Evolutionary conservation across 2,797 vertebrate species (phyloP).

Genomic region (Apogon talboti): DNA sequence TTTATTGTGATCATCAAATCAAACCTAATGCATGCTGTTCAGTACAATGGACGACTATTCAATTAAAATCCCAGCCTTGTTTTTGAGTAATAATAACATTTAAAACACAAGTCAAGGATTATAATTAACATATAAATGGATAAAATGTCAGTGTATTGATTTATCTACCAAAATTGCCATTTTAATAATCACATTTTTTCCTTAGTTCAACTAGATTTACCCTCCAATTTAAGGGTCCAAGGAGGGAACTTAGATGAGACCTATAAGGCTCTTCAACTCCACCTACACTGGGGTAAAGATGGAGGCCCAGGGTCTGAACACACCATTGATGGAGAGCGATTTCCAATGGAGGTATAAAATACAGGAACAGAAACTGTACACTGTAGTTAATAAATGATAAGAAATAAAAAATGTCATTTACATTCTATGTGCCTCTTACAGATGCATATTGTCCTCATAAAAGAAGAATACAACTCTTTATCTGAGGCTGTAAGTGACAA

Average conservation of each 20-base stretch:
- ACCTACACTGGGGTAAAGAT: constrained; percentile 87
- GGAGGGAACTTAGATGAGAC: constrained; percentile 71
- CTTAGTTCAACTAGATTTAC: constrained; percentile 81
- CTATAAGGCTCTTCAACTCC: constrained; percentile 86
- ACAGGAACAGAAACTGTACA: not conserved
- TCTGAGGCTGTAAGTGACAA: constrained; percentile 50
- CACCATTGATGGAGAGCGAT: constrained; percentile 84
- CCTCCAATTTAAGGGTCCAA: constrained; percentile 20
- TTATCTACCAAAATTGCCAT: not conserved
- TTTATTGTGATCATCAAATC: too few species aligned
- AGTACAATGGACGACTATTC: too few species aligned
- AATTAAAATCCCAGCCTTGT: too few species aligned
- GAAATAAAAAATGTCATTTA: not conserved
- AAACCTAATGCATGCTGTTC: too few species aligned
- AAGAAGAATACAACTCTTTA: constrained; percentile 61
- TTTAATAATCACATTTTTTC: not conserved
- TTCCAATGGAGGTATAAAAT: constrained; percentile 88
- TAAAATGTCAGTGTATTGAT: not conserved
- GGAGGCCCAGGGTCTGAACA: constrained; percentile 86
- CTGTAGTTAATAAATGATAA: not conserved
- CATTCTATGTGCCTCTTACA: constrained; percentile 31
- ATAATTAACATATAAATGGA: too few species aligned
- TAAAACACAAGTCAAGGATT: too few species aligned
- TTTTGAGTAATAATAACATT: too few species aligned
- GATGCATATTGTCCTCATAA: constrained; percentile 81